phyloP scores from a whole-genome alignment of 2,888 invertebrate species.

The Agonopterix subpropinquella region DNA sequence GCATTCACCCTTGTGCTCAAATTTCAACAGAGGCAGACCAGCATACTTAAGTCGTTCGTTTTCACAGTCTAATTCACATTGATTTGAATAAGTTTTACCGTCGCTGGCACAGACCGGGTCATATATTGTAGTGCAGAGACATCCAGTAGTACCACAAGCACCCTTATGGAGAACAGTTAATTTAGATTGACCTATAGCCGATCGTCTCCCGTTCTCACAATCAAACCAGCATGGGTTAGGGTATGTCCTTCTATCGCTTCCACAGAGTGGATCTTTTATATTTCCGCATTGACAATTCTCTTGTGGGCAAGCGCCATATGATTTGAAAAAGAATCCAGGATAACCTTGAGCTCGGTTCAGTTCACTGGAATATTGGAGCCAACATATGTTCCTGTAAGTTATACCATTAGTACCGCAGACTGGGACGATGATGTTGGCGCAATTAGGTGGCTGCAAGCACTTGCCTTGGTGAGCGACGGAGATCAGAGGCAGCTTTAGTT shows the following conservation, averaged over 20 bases:
- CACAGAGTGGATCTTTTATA: slow-evolving; percentile 7
- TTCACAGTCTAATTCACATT: slow-evolving; percentile 25
- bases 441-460: slow-evolving; percentile 18
- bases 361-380: too few relatives aligned
- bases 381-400: slow-evolving; percentile 35
- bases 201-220: background rate
- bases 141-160: too few relatives aligned
- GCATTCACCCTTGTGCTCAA: slow-evolving; percentile 22
- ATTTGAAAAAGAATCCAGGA: too few relatives aligned
- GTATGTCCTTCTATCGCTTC: slow-evolving; percentile 11
- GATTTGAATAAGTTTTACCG: slow-evolving; percentile 26
- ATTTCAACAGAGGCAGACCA: slow-evolving; percentile 12
- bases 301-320: too few relatives aligned
- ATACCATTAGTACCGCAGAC: slow-evolving; percentile 32
- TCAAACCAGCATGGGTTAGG: slow-evolving; percentile 11
- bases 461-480: slow-evolving; percentile 14
- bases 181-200: too few relatives aligned
- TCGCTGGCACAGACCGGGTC: slow-evolving; percentile 25
- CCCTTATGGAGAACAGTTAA: too few relatives aligned
- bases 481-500: slow-evolving; percentile 7
- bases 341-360: too few relatives aligned
- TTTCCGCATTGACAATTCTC: slow-evolving; percentile 4
- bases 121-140: too few relatives aligned
- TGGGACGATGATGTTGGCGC: slow-evolving; percentile 15
- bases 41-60: slow-evolving; percentile 21